Evolutionary conservation across 2,113 vertebrate genomes (phyloP).

Genomic region (Serilophus lunatus): DNA sequence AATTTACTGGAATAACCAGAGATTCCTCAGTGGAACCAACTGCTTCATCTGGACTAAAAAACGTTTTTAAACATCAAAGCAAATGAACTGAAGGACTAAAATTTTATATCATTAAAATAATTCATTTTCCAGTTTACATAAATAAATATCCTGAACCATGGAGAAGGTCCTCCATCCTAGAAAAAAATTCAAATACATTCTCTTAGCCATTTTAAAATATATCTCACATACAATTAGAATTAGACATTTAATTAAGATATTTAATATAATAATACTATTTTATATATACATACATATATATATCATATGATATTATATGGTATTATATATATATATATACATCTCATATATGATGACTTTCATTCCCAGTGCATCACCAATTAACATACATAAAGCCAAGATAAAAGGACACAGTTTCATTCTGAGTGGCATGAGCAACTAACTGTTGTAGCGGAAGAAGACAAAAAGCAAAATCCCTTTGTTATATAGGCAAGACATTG

Average conservation of each 20-base stretch:
- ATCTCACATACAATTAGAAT: neutral
- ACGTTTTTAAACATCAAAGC: neutral
- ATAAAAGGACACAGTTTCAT: neutral
- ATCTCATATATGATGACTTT: neutral
- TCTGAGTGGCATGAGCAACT: neutral
- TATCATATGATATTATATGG: neutral
- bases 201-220: neutral
- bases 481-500: neutral
- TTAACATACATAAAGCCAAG: neutral
- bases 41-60: neutral
- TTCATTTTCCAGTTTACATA: neutral
- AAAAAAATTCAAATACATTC: neutral
- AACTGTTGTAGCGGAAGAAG: neutral
- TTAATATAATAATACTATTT: neutral
- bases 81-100: neutral
- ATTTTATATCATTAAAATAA: neutral
- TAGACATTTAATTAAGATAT: neutral
- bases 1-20: neutral
- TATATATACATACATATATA: no score
- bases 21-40: neutral
- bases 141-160: neutral
- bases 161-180: neutral
- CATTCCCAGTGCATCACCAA: neutral
- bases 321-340: neutral
- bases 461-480: neutral